phyloP scores from a whole-genome alignment of 2,113 vertebrate species.

The Misgurnus anguillicaudatus region DNA sequence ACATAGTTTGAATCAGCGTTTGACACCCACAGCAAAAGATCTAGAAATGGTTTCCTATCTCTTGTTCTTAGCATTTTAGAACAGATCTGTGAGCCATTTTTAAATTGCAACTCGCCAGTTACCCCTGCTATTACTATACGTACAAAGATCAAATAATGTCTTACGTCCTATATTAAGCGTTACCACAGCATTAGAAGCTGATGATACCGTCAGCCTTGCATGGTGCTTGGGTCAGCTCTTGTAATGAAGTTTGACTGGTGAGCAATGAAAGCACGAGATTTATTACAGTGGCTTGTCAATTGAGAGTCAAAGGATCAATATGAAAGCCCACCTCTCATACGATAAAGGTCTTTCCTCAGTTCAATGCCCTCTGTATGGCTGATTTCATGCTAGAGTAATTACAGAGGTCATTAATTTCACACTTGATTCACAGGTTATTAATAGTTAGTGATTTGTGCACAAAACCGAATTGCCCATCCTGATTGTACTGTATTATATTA shows the following conservation, averaged over 20 bases:
- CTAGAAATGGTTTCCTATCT: too few species aligned
- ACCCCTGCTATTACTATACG: background rate
- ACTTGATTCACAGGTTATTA: constrained; percentile 5
- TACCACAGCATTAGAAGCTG: constrained; percentile 1
- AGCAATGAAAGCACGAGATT: constrained; percentile 45
- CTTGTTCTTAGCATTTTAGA: background rate
- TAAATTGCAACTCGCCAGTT: background rate
- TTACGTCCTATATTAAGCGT: background rate
- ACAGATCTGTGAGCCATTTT: background rate
- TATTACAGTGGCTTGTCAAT: constrained; percentile 44
- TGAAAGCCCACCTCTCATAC: constrained; percentile 17
- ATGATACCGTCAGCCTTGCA: constrained; percentile 2
- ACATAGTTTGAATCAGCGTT: too few species aligned
- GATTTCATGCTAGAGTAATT: constrained; percentile 27
- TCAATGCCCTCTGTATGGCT: background rate
- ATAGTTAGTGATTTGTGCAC: background rate
- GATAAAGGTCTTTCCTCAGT: constrained; percentile 32
- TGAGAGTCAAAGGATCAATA: constrained; percentile 37
- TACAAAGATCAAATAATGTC: constrained; percentile 6
- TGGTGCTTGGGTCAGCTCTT: background rate
- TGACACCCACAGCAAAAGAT: too few species aligned
- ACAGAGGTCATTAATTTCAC: background rate
- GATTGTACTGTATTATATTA: too few species aligned
- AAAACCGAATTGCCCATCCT: background rate
- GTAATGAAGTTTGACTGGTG: constrained; percentile 29